Conservation (phyloP, 1,140 invertebrate species). For the Papilio polytes region DNA sequence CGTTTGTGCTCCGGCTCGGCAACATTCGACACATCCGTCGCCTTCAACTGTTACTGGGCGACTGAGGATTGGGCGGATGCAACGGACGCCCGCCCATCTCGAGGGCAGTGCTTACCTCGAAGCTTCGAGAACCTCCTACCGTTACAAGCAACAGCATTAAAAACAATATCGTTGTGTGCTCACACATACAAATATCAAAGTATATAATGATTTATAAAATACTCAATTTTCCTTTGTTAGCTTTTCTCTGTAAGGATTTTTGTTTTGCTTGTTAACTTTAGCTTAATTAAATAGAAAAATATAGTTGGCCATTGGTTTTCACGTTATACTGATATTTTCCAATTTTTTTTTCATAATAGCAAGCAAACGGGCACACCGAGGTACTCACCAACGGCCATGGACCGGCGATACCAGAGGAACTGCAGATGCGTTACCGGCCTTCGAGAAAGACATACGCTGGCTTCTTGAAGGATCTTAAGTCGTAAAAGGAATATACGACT, state of each 20-base stretch:
- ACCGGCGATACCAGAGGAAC: too few species aligned
- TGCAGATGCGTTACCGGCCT: too few species aligned
- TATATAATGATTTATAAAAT: constrained; percentile 2
- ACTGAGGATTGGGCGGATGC: constrained; percentile 7
- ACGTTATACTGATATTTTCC: too few species aligned
- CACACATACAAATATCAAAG: neutral
- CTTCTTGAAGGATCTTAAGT: too few species aligned
- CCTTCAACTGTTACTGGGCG: constrained; percentile 3
- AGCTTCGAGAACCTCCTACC: constrained; percentile 1
- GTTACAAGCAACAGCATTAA: constrained; percentile 6
- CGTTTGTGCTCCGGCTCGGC: neutral
- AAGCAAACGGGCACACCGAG: too few species aligned
- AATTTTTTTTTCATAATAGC: too few species aligned
- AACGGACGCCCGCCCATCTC: constrained; percentile 15
- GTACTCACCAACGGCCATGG: too few species aligned
- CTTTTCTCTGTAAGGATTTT: neutral
- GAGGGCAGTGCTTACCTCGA: neutral
- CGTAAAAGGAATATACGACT: too few species aligned
- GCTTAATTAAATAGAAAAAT: neutral
- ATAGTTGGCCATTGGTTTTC: neutral
- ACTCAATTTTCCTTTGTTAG: neutral
- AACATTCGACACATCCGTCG: neutral
- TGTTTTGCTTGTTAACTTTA: neutral
- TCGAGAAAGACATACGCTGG: too few species aligned
- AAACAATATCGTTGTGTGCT: neutral